Base-by-base conservation (phyloP, 1,140 invertebrate species). In the Chrysopa pallens region DNA sequence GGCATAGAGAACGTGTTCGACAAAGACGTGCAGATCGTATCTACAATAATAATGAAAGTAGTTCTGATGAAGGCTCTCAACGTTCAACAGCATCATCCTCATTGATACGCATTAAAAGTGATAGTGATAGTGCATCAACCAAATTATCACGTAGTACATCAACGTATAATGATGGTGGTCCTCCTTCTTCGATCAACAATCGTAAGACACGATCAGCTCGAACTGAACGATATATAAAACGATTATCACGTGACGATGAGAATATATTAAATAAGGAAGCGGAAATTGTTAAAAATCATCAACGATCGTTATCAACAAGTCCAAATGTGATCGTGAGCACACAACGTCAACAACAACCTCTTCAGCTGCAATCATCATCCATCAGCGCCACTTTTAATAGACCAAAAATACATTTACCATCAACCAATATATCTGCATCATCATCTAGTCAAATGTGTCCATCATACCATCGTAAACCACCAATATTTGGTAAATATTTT, bases 171-270 rank as follows among this genome's bases (percentile, higher is more conserved):
- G 72, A 69, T 36, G 70, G 68, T 23, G n/a, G n/a, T n/a, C n/a
- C n/a, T n/a, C n/a, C n/a, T n/a, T n/a, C n/a, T n/a, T 72, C 67
- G 5, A 55, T 66, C 31, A 71, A 57, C 31, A 71, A 57, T 44
- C 60, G 66, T 12, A 61, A 62, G 42, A 69, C 72, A 17, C 66
- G 82, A 41, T 71, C 73, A 13, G 80, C 82, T 0, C 66, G 83
- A 48, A 85, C 80, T 38, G 83, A 86, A 57, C 67, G 83, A 28
- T 83, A 84, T 50, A 72, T 81, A 38, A 80, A 80, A 53, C 64
- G 83, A 29, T 61, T 82, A 39, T 81, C 77, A 4, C 67, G 73
- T 31, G 80, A 83, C 44, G 76, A 79, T 31, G 72, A 73, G 54
- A 60, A 67, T 14, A 66, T 69, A 43, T 51, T 70, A 3, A 72